A percentile compares a stretch with the other conserved stretches of the same genome.
Conservation (phyloP, 2,888 invertebrate species). For the Drosophila tanythrix region DNA sequence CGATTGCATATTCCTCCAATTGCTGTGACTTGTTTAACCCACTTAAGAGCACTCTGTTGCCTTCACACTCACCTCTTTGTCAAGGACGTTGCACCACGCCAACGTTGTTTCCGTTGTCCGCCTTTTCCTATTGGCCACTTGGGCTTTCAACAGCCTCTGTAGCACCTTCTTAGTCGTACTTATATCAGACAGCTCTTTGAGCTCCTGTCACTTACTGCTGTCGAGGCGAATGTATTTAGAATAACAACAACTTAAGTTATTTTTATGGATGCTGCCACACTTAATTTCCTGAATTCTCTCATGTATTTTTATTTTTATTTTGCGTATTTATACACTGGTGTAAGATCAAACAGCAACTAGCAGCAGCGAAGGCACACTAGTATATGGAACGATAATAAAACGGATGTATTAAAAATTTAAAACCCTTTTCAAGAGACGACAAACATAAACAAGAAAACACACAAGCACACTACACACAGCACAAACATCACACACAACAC, state of each 20-base stretch:
- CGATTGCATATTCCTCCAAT: slow-evolving; percentile 11
- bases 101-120: slow-evolving; percentile 32
- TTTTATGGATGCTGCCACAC: slow-evolving; percentile 69
- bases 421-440: slow-evolving; percentile 63
- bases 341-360: slow-evolving; percentile 74
- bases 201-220: slow-evolving; percentile 68
- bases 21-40: slow-evolving; percentile 41
- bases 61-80: slow-evolving; percentile 73
- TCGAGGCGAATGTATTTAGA: slow-evolving; percentile 66
- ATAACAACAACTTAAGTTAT: slow-evolving; percentile 67
- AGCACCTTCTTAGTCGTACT: slow-evolving; percentile 48
- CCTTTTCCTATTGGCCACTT: slow-evolving; percentile 46
- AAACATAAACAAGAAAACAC: slow-evolving; percentile 57
- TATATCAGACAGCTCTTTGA: slow-evolving; percentile 63
- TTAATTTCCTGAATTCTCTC: slow-evolving; percentile 39
- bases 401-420: slow-evolving; percentile 73
- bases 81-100: slow-evolving; percentile 69
- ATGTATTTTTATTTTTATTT: slow-evolving; percentile 23
- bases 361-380: slow-evolving; percentile 45
- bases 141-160: slow-evolving; percentile 41
- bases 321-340: slow-evolving; percentile 52
- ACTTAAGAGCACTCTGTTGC: slow-evolving; percentile 49
- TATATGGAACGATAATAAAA: slow-evolving; percentile 70
- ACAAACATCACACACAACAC: slow-evolving; percentile 24
- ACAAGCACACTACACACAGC: slow-evolving; percentile 26